Base-by-base conservation (phyloP, 2,113 vertebrate genomes). In the Elgaria multicarinata region DNA sequence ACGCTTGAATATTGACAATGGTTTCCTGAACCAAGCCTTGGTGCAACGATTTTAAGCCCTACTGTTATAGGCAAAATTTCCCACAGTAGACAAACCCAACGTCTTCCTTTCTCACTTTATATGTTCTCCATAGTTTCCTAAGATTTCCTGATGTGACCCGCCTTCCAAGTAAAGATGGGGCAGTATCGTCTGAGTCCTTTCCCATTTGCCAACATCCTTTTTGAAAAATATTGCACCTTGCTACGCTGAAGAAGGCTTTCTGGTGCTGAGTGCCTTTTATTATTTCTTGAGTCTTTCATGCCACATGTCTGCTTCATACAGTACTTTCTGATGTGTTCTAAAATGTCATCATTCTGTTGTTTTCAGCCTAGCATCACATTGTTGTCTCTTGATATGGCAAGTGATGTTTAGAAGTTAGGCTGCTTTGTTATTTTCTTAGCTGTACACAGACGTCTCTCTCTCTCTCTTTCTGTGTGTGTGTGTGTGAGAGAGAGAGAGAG, bases 371-470 rank as follows among this genome's bases (percentile, higher is more conserved):
- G n/a, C n/a, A 31, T 50, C 16, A 64, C 8, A 64, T 28, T 89
- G 55, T 36, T 75, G 22, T 46, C 55, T 83, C 58, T 10, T 18
- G 74, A 77, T 6, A 46, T 74, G 20, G 10, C 13, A 22, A 42
- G 8, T 77, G 26, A 85, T 79, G 77, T 87, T 79, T 46, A 84
- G 62, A 77, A 83, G 58, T 66, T 67, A 84, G 62, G 3, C 58
- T 69, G 20, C 44, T 55, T 77, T 83, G 58, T 78, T 77, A 67
- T 84, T 89, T 84, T 55, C 26, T 58, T 71, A 67, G n/a, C 55
- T 55, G 46, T 72, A 85, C 58, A 39, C 46, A 46, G 53, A 28
- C 64, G 18, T 53, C 33, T 33, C 3, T 58, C 6, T 39, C 22
- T 58, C 10, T 16, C 12, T 16, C n/a, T 50, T 31, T 85, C 20